A percentile compares a stretch with the other conserved stretches of the same genome.
These are phyloP conservation scores for Trichomycterus rosablanca DNA, from an alignment of 2,113 vertebrate species.

Conservation along the genomic window DNA sequence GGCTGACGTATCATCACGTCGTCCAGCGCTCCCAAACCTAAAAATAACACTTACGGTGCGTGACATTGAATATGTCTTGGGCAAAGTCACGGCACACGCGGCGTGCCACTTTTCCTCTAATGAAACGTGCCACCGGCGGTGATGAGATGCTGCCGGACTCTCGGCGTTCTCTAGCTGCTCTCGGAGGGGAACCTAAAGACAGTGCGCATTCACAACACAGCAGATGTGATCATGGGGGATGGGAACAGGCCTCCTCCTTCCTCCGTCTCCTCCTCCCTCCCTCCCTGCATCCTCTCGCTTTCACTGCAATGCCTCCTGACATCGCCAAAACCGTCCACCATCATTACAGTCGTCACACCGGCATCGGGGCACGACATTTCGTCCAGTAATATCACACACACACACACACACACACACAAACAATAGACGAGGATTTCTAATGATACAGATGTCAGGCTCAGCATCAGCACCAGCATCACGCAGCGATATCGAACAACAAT, in stretches of 20 bases:
- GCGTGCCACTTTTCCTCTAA: too few relatives aligned
- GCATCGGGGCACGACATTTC: background rate
- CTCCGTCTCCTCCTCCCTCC: background rate
- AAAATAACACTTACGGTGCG: too few relatives aligned
- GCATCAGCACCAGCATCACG: conserved; percentile 17
- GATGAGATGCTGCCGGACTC: background rate
- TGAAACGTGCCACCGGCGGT: too few relatives aligned
- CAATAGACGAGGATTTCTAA: background rate
- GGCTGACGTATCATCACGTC: too few relatives aligned
- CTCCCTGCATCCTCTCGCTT: background rate
- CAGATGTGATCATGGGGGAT: conserved; percentile 40
- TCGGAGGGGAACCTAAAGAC: background rate
- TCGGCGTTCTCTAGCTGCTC: background rate
- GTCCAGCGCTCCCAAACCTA: too few relatives aligned
- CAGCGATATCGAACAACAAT: background rate
- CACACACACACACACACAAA: conserved; percentile 10
- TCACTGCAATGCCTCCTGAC: background rate
- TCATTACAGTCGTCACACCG: background rate
- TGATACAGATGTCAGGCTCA: background rate
- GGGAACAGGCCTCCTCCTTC: conserved; percentile 10
- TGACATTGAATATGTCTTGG: too few relatives aligned
- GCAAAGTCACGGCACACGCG: too few relatives aligned
- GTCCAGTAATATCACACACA: background rate
- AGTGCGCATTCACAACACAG: conserved; percentile 22
- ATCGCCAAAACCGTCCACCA: background rate